Evolutionary conservation across 2,113 vertebrate genomes (phyloP).

Genomic region (Gambusia affinis): DNA sequence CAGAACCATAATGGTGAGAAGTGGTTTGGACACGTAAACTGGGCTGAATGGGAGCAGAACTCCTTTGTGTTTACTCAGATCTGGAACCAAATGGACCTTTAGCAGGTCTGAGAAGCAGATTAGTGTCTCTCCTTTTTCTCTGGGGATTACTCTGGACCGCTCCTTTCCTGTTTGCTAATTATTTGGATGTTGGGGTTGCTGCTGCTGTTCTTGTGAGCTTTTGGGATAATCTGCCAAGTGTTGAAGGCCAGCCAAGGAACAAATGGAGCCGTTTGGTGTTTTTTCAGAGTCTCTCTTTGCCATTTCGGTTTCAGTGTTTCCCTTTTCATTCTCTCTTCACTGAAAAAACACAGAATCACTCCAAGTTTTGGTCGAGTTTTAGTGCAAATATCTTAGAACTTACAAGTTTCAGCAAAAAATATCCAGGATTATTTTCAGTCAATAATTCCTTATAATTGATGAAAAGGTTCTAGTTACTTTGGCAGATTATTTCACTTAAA

Average conservation of each 20-base stretch:
- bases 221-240: conserved; percentile 51
- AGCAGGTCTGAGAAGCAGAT: conserved; percentile 63
- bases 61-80: conserved; percentile 53
- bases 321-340: neutral
- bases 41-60: conserved; percentile 26
- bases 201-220: conserved; percentile 40
- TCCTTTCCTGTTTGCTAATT: conserved; percentile 60
- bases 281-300: conserved; percentile 4
- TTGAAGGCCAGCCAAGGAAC: conserved; percentile 44
- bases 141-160: conserved; percentile 48
- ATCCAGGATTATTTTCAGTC: no score
- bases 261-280: conserved; percentile 36
- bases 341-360: no score
- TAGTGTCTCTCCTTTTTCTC: conserved; percentile 36
- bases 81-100: conserved; percentile 72
- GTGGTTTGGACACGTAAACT: conserved; percentile 41
- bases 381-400: no score
- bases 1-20: conserved; percentile 29
- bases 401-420: no score
- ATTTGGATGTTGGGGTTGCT: conserved; percentile 10
- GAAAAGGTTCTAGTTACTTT: no score
- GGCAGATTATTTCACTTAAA: no score
- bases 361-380: no score
- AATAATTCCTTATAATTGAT: no score
- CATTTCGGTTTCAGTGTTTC: conserved; percentile 1